These are phyloP conservation scores for Microcaecilia unicolor DNA, from an alignment of 2,797 vertebrate genomes.

Conservation along the genomic window DNA sequence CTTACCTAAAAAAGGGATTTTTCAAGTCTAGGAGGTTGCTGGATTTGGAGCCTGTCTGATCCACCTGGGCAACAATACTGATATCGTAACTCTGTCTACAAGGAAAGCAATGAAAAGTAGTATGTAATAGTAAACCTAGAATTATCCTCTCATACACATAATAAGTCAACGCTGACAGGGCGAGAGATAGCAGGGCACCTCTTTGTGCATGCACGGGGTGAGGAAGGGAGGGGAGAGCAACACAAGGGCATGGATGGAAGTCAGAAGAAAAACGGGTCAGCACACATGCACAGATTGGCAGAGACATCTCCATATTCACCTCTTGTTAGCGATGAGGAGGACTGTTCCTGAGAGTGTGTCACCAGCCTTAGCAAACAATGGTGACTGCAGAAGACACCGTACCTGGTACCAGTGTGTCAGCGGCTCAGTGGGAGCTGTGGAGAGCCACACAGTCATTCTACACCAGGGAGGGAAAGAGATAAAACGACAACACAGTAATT, in stretches of 20 bases:
- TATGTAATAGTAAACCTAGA: no score
- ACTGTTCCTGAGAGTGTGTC: slow-evolving; percentile 90
- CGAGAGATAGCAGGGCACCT: no score
- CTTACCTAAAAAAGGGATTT: slow-evolving; percentile 91
- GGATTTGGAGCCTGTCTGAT: slow-evolving; percentile 94
- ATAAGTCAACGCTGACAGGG: no score
- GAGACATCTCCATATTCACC: slow-evolving; percentile 41
- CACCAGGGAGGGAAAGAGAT: neutral
- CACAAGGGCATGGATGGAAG: neutral
- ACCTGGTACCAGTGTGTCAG: slow-evolving; percentile 97
- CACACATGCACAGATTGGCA: neutral
- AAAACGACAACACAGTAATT: neutral
- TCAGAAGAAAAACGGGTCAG: neutral
- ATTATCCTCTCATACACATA: no score
- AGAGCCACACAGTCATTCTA: slow-evolving; percentile 91
- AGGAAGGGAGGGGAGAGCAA: no score
- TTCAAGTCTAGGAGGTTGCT: slow-evolving; percentile 93
- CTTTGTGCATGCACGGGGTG: no score
- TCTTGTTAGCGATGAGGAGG: slow-evolving; percentile 85
- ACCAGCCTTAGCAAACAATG: slow-evolving; percentile 88
- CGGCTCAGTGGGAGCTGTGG: slow-evolving; percentile 88
- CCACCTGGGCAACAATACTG: slow-evolving; percentile 93
- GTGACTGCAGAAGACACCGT: slow-evolving; percentile 88
- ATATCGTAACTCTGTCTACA: slow-evolving; percentile 92
- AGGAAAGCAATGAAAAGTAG: neutral